A percentile compares a stretch with the other conserved stretches of the same genome.
These are phyloP conservation scores for Poecilobothrus nobilitatus DNA, from an alignment of 2,888 invertebrate genomes.

Conservation along the genomic window DNA sequence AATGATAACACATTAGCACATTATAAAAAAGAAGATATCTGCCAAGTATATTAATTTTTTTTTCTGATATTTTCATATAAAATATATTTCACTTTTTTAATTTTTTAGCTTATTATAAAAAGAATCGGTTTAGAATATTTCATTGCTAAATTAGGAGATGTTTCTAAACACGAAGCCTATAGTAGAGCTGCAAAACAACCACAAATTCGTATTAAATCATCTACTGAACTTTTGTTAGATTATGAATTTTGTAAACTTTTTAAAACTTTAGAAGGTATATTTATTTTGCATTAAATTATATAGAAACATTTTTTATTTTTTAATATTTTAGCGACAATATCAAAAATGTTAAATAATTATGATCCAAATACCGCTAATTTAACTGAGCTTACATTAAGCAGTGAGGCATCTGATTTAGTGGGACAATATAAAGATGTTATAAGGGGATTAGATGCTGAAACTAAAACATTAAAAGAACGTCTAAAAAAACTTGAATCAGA, in stretches of 20 bases:
- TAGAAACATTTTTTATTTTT: background rate
- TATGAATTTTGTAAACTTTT: constrained; percentile 91
- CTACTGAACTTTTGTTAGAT: constrained; percentile 78
- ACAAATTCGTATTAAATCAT: constrained; percentile 67
- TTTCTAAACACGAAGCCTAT: constrained; percentile 84
- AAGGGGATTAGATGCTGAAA: constrained; percentile 72
- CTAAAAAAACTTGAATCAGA: constrained; percentile 31
- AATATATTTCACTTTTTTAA: no score
- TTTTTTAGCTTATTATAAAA: constrained; percentile 60
- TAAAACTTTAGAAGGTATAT: constrained; percentile 65
- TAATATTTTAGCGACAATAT: constrained; percentile 43
- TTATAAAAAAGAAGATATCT: constrained; percentile 68
- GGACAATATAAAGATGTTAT: constrained; percentile 83
- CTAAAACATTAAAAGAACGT: constrained; percentile 42
- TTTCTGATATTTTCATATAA: background rate
- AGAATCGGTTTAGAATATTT: constrained; percentile 86
- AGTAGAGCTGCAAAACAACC: constrained; percentile 89
- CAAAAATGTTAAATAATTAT: constrained; percentile 47
- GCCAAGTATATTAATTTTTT: constrained; percentile 39
- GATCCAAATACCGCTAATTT: constrained; percentile 46
- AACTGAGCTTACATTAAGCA: constrained; percentile 45
- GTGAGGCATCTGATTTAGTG: constrained; percentile 41
- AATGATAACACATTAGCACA: constrained; percentile 73
- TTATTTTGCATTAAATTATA: constrained; percentile 8
- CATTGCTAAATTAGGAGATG: constrained; percentile 73